Base-by-base conservation (phyloP, 2,888 invertebrate genomes). In the Asteroscopus sphinx region DNA sequence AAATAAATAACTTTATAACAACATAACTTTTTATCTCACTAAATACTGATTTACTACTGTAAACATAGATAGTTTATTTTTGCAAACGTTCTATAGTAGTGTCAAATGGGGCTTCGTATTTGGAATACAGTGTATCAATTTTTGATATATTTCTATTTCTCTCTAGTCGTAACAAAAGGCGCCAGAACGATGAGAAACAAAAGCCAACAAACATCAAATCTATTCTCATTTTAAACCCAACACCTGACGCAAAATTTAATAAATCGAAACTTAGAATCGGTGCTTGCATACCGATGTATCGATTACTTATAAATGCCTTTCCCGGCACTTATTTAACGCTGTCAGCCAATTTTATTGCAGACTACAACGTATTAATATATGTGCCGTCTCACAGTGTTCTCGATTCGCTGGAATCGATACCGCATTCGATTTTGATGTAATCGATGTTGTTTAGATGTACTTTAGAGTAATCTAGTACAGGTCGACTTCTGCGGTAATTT, bases 291-390 rank as follows among this genome's bases (percentile, higher is more conserved):
- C 86, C 88, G 81, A 88, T 86, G 91, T 92, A 91, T 92, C 92
- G 90, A 89, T 93, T 92, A 90, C 93, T 90, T 91, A 91, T 88
- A 87, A 92, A 91, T 90, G 90, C 85, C 82, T 80, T 77, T 81
- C 82, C 81, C 85, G 87, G 84, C 87, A 88, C 89, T 89, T 91
- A 92, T 90, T 91, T 93, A 91, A 85, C 88, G 85, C 79, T 86
- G 88, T 83, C 89, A 79, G 88, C 77, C 77, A 81, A 88, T 85
- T 90, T 90, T 90, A 89, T 89, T 84, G 85, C 83, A 59, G 69
- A 72, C 60, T 65, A 72, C 80, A 77, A 78, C 74, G 82, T 82
- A 84, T 85, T 87, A 88, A 87, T 87, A 84, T 87, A 86, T 83
- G 85, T 78, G 66, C 71, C 68, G 75, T 76, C 77, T 76, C 73